A percentile compares a stretch with the other conserved stretches of the same genome.
Conservation (phyloP, 2,888 invertebrate genomes). For the Volucella bombylans region DNA sequence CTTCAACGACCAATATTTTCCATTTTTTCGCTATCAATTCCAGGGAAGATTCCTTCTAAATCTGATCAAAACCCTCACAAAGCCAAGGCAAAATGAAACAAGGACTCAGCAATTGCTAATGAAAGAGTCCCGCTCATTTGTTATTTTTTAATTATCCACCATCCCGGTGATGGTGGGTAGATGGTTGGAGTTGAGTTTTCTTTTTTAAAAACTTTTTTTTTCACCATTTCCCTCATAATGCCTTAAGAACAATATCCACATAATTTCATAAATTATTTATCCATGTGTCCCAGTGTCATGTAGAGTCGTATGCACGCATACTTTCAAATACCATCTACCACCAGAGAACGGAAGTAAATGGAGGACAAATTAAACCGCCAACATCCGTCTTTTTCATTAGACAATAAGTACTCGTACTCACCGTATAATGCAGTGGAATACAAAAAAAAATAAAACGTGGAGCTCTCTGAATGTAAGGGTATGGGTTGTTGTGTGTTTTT, state of each 20-base stretch:
- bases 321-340: not conserved
- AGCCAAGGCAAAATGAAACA: not conserved
- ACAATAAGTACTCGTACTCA: slow-evolving; percentile 30
- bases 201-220: slow-evolving; percentile 21
- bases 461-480: slow-evolving; percentile 12
- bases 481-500: not conserved
- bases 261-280: slow-evolving; percentile 56
- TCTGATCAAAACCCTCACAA: no score
- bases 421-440: not conserved
- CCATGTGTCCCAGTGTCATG: not conserved
- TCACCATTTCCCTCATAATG: slow-evolving; percentile 15
- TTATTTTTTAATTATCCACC: slow-evolving; percentile 46
- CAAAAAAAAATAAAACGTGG: not conserved
- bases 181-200: no score
- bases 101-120: not conserved
- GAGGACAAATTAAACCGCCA: slow-evolving; percentile 42
- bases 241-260: slow-evolving; percentile 48
- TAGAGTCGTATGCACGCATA: slow-evolving; percentile 1
- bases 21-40: not conserved
- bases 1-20: no score
- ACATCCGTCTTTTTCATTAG: slow-evolving; percentile 53
- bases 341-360: not conserved
- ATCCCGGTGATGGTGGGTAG: no score
- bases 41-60: no score
- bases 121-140: slow-evolving; percentile 22